These are phyloP conservation scores for Sebastes alutus DNA, from an alignment of 2,797 vertebrate genomes.

Conservation along the genomic window DNA sequence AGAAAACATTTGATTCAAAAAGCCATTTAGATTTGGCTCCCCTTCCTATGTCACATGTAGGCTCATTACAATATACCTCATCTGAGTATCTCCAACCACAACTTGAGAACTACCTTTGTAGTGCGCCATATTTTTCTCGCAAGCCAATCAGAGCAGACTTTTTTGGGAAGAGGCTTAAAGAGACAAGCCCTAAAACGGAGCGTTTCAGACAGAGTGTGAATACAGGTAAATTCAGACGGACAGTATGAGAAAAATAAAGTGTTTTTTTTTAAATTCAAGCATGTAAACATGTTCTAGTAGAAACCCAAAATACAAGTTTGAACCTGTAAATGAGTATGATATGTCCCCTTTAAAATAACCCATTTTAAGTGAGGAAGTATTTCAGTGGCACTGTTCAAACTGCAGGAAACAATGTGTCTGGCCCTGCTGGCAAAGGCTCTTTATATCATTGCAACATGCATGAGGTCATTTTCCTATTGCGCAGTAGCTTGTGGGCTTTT, in stretches of 20 bases:
- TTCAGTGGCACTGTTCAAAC: constrained; percentile 41
- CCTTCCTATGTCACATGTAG: too few species aligned
- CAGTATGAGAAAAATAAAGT: background rate
- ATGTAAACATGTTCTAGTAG: background rate
- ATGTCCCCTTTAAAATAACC: background rate
- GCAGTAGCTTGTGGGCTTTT: constrained; percentile 26
- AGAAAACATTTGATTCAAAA: too few species aligned
- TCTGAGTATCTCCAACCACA: too few species aligned
- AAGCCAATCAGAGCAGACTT: too few species aligned
- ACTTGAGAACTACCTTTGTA: too few species aligned
- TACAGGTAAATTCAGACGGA: background rate
- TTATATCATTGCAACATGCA: constrained; percentile 66
- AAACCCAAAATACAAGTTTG: background rate
- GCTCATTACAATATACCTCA: too few species aligned
- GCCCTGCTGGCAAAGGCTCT: constrained; percentile 44
- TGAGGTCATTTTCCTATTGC: constrained; percentile 55
- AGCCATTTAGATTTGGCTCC: too few species aligned
- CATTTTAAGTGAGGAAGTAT: constrained; percentile 8
- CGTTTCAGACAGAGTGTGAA: background rate
- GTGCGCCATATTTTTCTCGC: too few species aligned
- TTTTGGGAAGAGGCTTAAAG: too few species aligned
- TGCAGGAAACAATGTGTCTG: constrained; percentile 38
- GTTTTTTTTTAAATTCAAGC: background rate
- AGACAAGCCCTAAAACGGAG: background rate
- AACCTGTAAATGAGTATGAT: background rate